A percentile compares a stretch with the other conserved stretches of the same genome.
These are phyloP conservation scores for Lycopodina hypogea DNA, from an alignment of 37 sponge, comb jelly and placozoan species.

Conservation along the genomic window DNA sequence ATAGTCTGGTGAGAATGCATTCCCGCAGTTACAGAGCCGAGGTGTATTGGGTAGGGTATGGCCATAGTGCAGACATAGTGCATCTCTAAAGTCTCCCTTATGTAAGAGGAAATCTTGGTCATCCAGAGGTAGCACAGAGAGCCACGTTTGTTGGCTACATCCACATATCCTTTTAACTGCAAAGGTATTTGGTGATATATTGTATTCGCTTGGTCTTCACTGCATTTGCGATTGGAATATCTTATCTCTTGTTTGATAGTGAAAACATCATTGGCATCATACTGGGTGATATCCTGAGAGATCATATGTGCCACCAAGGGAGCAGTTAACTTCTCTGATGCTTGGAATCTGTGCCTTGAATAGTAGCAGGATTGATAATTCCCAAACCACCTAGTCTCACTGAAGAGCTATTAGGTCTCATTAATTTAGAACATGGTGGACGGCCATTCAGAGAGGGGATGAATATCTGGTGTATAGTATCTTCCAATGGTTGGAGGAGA, in stretches of 20 bases:
- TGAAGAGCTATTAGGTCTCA: constrained; percentile 24
- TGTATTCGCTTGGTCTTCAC: background rate
- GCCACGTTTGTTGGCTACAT: constrained; percentile 16
- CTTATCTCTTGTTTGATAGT: no score
- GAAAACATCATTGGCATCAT: no score
- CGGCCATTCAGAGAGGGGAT: constrained; percentile 11
- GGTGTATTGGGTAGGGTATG: constrained; percentile 27
- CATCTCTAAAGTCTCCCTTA: no score
- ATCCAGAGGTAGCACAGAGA: no score
- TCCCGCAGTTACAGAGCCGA: constrained; percentile 33
- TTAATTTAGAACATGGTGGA: constrained; percentile 23
- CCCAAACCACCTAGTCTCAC: constrained; percentile 49
- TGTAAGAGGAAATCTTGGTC: no score
- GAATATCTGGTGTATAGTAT: background rate
- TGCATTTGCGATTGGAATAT: no score
- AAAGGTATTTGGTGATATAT: background rate
- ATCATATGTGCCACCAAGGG: background rate
- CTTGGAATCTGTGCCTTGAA: background rate
- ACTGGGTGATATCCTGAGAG: no score
- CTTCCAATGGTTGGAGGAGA: no score
- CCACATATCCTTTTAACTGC: constrained; percentile 7
- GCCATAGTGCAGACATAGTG: constrained; percentile 37
- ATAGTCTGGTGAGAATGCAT: no score
- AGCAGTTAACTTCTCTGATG: background rate
- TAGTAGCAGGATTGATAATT: constrained; percentile 39